Evolutionary conservation across 2,797 vertebrate genomes (phyloP).

Genomic region (Cyprinella venusta): DNA sequence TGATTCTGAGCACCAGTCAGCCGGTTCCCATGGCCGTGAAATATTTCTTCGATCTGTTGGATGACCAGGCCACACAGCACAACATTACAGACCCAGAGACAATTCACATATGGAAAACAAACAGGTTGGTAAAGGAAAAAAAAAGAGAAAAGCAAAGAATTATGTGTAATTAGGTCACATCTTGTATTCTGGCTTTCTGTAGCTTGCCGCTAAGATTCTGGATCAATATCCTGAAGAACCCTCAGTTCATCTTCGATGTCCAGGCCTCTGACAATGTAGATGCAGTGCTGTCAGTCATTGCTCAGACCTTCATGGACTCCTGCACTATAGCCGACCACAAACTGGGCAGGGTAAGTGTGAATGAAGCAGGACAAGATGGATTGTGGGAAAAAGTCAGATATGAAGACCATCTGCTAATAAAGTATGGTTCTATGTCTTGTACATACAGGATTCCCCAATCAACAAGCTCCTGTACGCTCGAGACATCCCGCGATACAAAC

Average conservation of each 20-base stretch:
- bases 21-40: constrained; percentile 94
- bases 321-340: constrained; percentile 97
- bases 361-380: background rate
- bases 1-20: constrained; percentile 92
- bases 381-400: background rate
- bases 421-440: constrained; percentile 34
- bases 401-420: background rate
- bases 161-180: background rate
- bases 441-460: constrained; percentile 92
- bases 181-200: constrained; percentile 25
- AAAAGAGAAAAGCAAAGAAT: background rate
- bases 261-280: constrained; percentile 94
- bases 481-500: constrained; percentile 97
- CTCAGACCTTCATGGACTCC: constrained; percentile 98
- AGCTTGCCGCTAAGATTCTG: constrained; percentile 95
- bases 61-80: constrained; percentile 90
- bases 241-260: constrained; percentile 96
- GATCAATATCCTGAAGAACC: constrained; percentile 98
- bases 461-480: constrained; percentile 97
- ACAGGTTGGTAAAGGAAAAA: constrained; percentile 79
- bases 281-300: constrained; percentile 93
- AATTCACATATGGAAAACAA: constrained; percentile 98
- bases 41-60: constrained; percentile 96
- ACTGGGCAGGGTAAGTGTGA: constrained; percentile 86
- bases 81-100: constrained; percentile 89